Evolutionary conservation across 2,113 vertebrate species (phyloP).

Genomic region (Oreochromis tanganicae): DNA sequence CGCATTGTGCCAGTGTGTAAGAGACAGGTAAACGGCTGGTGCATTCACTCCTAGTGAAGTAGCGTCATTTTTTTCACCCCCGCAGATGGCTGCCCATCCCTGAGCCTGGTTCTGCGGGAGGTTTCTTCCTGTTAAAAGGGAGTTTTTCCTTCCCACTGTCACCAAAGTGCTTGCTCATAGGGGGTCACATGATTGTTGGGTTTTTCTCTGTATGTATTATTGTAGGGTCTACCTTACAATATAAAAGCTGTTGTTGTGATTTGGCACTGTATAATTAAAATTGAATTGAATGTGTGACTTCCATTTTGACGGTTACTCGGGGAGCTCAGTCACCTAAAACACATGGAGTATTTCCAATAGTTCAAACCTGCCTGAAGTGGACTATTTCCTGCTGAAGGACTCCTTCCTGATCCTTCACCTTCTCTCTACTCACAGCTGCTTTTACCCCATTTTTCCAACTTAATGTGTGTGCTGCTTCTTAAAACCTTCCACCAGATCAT

Average conservation of each 20-base stretch:
- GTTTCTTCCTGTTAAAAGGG: not conserved
- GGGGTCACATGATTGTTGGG: fast-evolving
- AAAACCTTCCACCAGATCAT: not conserved
- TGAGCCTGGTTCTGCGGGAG: not conserved
- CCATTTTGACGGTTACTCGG: not conserved
- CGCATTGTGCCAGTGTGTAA: not conserved
- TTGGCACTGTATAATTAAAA: not conserved
- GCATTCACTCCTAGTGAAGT: not conserved
- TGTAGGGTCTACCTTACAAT: not conserved
- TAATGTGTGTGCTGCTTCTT: not conserved
- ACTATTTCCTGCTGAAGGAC: not conserved
- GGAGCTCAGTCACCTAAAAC: not conserved
- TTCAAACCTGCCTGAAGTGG: no score
- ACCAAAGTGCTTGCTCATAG: not conserved
- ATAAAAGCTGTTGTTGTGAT: not conserved
- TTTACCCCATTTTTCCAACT: not conserved
- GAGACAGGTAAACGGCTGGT: not conserved
- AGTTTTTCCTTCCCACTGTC: not conserved
- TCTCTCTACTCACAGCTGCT: not conserved
- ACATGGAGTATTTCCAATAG: no score
- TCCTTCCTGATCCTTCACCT: not conserved
- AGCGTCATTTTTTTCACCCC: not conserved
- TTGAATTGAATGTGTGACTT: not conserved
- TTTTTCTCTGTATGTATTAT: not conserved
- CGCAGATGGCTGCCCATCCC: fast-evolving